Base-by-base conservation (phyloP, 2,797 vertebrate genomes). In the Lithobates sylvaticus region DNA sequence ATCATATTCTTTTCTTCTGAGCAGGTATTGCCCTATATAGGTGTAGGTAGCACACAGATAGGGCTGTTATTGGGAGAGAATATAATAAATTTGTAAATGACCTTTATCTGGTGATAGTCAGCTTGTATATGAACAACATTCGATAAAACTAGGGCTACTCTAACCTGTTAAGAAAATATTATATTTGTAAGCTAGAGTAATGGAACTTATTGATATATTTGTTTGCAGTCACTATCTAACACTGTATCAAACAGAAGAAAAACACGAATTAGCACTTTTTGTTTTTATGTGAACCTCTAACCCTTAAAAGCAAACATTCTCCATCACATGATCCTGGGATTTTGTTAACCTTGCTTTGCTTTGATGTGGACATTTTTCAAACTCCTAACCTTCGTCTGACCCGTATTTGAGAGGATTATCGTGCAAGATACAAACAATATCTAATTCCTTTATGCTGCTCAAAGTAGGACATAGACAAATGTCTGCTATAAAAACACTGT, bases 361-460 rank as follows among this genome's bases (percentile, higher is more conserved):
- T 90, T 91, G 90, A 90, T 91, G 86, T 91, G 91, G 90, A 39
- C 92, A 89, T 91, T 89, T 84, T 90, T 88, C 88, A 90, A 88
- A 89, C 89, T 92, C 84, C 91, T 93, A 94, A 93, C 92, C 92
- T 92, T 88, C 71, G 84, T 84, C 89, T 91, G 89, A 93, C 89
- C 86, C 91, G 83, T 91, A 84, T 89, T 88, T 88, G 88, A 93
- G 81, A 86, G 90, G 89, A 92, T 91, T 92, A 90, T 84, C 15
- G 7, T 87, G 81, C 87, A 91, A 92, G 87, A 15, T 85, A 89
- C 85, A 91, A 93, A 92, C 91, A 92, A 91, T 89, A 92, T 92
- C 89, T 89, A 75, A 90, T 90, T 91, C 90, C 82, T 91, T 92
- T 86, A 83, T 89, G 54, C 76, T 76, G 89, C 89, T 54, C 21